Conservation (phyloP, 2,888 invertebrate genomes). For the Aleiodes testaceus region DNA sequence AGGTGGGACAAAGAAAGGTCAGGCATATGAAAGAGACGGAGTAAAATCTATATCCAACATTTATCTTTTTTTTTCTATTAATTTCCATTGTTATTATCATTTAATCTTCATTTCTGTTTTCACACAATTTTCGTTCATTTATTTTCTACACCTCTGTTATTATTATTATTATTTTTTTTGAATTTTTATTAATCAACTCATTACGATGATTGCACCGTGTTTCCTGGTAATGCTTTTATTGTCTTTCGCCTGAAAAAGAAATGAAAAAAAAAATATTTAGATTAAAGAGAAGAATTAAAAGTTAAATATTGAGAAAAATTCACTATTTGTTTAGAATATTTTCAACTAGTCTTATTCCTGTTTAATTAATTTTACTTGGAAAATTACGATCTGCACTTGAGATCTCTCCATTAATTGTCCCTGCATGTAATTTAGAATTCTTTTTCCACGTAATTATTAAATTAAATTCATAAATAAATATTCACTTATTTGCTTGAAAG, state of each 20-base stretch:
- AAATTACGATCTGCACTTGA: too few relatives aligned
- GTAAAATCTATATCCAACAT: conserved; percentile 68
- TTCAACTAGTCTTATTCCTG: too few relatives aligned
- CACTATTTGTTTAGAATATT: too few relatives aligned
- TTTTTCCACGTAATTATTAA: neutral
- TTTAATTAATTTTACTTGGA: too few relatives aligned
- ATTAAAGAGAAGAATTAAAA: too few relatives aligned
- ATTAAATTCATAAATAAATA: too few relatives aligned
- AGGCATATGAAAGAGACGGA: conserved; percentile 78
- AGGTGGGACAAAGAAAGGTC: conserved; percentile 83
- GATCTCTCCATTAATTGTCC: neutral
- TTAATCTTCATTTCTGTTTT: conserved; percentile 61
- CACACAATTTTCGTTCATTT: conserved; percentile 14
- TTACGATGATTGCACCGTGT: conserved; percentile 66
- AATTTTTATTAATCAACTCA: conserved; percentile 6
- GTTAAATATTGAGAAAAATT: too few relatives aligned
- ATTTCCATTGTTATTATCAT: conserved; percentile 47
- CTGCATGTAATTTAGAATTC: neutral
- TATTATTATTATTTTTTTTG: conserved; percentile 6
- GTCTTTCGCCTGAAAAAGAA: conserved; percentile 22
- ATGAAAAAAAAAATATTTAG: neutral
- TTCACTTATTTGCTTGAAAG: too few relatives aligned
- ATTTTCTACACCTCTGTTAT: conserved; percentile 10
- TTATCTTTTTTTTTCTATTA: conserved; percentile 55
- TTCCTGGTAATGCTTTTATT: conserved; percentile 65